Evolutionary conservation across 2,888 invertebrate species (phyloP).

Genomic region (Archips xylosteana): DNA sequence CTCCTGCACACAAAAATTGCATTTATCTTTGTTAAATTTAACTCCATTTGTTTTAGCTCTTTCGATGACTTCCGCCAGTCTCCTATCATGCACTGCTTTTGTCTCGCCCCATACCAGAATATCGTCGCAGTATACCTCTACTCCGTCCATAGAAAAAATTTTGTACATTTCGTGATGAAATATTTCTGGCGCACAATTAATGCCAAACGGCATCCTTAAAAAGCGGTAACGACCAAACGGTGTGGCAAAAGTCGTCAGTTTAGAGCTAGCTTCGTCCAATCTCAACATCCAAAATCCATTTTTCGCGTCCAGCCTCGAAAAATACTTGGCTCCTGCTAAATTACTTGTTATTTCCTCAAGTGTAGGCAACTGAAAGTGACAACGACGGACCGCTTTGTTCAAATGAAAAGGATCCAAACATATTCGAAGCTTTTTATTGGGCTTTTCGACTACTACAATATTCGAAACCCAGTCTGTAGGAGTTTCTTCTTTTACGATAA

Average conservation of each 20-base stretch:
- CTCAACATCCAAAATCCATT: slow-evolving; percentile 41
- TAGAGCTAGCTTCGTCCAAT: slow-evolving; percentile 32
- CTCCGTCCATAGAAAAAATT: slow-evolving; percentile 9
- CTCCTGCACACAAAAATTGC: not conserved
- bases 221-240: slow-evolving; percentile 28
- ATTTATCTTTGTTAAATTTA: slow-evolving; percentile 10
- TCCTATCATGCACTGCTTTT: slow-evolving; percentile 1
- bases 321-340: slow-evolving; percentile 32
- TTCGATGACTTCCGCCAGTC: not conserved
- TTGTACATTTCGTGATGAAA: slow-evolving; percentile 15
- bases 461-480: slow-evolving; percentile 36
- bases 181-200: not conserved
- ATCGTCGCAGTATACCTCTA: slow-evolving; percentile 8
- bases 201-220: not conserved
- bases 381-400: slow-evolving; percentile 34
- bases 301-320: slow-evolving; percentile 38
- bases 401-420: slow-evolving; percentile 36
- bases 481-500: slow-evolving; percentile 27
- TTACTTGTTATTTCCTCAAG: slow-evolving; percentile 37
- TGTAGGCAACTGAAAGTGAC: slow-evolving; percentile 42
- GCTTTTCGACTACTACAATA: slow-evolving; percentile 18
- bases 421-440: slow-evolving; percentile 22
- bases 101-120: slow-evolving; percentile 2
- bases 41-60: not conserved
- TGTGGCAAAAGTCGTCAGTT: slow-evolving; percentile 35